Evolutionary conservation across 2,888 invertebrate genomes (phyloP).

Genomic region (Carcina quercana): DNA sequence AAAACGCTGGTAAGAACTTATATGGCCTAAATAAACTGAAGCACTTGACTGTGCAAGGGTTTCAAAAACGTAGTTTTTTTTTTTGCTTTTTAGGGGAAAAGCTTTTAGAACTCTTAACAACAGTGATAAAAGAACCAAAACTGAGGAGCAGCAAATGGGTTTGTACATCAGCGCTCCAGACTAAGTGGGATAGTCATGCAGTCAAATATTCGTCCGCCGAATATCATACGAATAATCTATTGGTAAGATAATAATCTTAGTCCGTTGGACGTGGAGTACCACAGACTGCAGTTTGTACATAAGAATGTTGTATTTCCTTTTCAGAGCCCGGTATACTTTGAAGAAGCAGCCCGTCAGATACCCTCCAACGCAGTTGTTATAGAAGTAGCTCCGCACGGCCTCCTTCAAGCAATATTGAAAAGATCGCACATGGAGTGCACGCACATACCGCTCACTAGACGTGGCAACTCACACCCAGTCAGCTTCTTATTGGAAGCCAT

Average conservation of each 20-base stretch:
- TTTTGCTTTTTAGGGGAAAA: slow-evolving; percentile 42
- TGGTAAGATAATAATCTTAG: slow-evolving; percentile 44
- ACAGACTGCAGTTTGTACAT: background rate
- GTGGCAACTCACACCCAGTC: slow-evolving; percentile 76
- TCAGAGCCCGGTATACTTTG: slow-evolving; percentile 81
- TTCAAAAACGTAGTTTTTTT: background rate
- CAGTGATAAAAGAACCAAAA: slow-evolving; percentile 75
- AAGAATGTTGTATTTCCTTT: background rate
- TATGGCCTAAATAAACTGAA: background rate
- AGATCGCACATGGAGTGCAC: slow-evolving; percentile 78
- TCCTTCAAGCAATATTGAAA: slow-evolving; percentile 90
- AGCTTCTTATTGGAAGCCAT: slow-evolving; percentile 73
- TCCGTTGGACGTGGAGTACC: background rate
- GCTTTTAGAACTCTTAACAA: slow-evolving; percentile 71
- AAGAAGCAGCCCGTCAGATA: slow-evolving; percentile 84
- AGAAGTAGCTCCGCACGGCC: slow-evolving; percentile 93
- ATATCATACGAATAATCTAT: slow-evolving; percentile 87
- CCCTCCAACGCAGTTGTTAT: slow-evolving; percentile 87
- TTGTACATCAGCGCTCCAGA: slow-evolving; percentile 82
- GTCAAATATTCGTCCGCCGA: slow-evolving; percentile 80
- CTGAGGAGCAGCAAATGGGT: slow-evolving; percentile 82
- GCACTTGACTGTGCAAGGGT: background rate
- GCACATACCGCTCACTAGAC: slow-evolving; percentile 83
- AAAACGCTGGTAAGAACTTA: slow-evolving; percentile 53
- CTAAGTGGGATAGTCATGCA: slow-evolving; percentile 67